phyloP scores from a whole-genome alignment of 2,888 invertebrate genomes.

The Acronicta alni region DNA sequence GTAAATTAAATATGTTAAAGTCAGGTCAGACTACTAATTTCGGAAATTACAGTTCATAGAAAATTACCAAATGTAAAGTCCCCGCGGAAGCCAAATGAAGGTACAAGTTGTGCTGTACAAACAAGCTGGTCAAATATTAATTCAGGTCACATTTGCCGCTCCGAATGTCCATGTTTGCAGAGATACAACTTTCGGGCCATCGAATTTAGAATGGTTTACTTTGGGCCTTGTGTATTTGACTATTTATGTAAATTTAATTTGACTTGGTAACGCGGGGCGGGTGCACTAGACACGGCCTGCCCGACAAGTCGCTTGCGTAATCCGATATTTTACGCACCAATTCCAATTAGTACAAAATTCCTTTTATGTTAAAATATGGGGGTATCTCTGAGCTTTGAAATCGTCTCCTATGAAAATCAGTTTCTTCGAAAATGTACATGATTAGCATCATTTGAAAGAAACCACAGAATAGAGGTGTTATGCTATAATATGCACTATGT shows the following conservation, averaged over 20 bases:
- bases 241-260: slow-evolving; percentile 85
- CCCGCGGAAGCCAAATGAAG: slow-evolving; percentile 75
- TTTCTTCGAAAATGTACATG: background rate
- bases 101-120: slow-evolving; percentile 73
- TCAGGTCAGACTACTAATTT: slow-evolving; percentile 72
- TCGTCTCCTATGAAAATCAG: background rate
- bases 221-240: slow-evolving; percentile 79
- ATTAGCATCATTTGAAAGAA: too few relatives aligned
- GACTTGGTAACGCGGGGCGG: slow-evolving; percentile 64
- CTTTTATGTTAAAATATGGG: slow-evolving; percentile 50
- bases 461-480: too few relatives aligned
- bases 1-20: slow-evolving; percentile 70
- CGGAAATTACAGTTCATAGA: slow-evolving; percentile 76
- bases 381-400: slow-evolving; percentile 8
- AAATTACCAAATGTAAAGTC: slow-evolving; percentile 74
- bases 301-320: slow-evolving; percentile 57
- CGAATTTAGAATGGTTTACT: slow-evolving; percentile 83
- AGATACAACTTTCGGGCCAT: slow-evolving; percentile 85
- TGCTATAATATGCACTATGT: too few relatives aligned
- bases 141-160: slow-evolving; percentile 86
- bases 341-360: slow-evolving; percentile 59
- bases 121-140: slow-evolving; percentile 84
- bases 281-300: slow-evolving; percentile 59
- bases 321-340: slow-evolving; percentile 68
- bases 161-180: slow-evolving; percentile 81